Evolutionary conservation across 2,888 invertebrate genomes (phyloP).

Genomic region (Leucophenga maculata): DNA sequence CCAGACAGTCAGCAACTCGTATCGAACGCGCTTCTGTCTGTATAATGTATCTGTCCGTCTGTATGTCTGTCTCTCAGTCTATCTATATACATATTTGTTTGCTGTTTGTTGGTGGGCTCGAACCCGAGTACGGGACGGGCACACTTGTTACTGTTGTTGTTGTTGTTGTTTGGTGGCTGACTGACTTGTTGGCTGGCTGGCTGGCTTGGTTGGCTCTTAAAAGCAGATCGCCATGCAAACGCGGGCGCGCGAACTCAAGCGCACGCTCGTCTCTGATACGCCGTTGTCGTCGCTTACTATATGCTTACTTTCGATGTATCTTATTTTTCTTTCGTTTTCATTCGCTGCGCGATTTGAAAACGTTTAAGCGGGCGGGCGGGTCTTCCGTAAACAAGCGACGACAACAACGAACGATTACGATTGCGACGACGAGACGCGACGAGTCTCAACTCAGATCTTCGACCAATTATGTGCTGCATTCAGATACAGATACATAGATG

Average conservation of each 20-base stretch:
- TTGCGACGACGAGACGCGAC: slow-evolving; percentile 22
- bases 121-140: slow-evolving; percentile 10
- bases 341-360: slow-evolving; percentile 64
- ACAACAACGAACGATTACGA: slow-evolving; percentile 30
- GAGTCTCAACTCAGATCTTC: slow-evolving; percentile 21
- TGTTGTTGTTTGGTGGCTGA: not conserved
- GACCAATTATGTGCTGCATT: slow-evolving; percentile 63
- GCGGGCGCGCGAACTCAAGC: slow-evolving; percentile 36
- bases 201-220: slow-evolving; percentile 11
- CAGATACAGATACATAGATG: slow-evolving; percentile 42
- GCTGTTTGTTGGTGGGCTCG: slow-evolving; percentile 19
- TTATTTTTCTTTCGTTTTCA: slow-evolving; percentile 65
- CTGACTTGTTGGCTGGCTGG: not conserved
- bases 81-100: not conserved
- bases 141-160: slow-evolving; percentile 13
- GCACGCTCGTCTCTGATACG: slow-evolving; percentile 55
- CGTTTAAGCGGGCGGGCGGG: slow-evolving; percentile 62
- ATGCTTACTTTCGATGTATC: slow-evolving; percentile 64
- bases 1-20: slow-evolving; percentile 13
- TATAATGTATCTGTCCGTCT: slow-evolving; percentile 5
- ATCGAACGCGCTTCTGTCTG: slow-evolving; percentile 23
- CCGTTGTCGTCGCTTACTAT: slow-evolving; percentile 53
- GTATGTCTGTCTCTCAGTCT: slow-evolving; percentile 4
- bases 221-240: slow-evolving; percentile 34
- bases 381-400: slow-evolving; percentile 52